These are phyloP conservation scores for Limnodromus scolopaceus DNA, from an alignment of 2,797 vertebrate genomes.

Conservation along the genomic window DNA sequence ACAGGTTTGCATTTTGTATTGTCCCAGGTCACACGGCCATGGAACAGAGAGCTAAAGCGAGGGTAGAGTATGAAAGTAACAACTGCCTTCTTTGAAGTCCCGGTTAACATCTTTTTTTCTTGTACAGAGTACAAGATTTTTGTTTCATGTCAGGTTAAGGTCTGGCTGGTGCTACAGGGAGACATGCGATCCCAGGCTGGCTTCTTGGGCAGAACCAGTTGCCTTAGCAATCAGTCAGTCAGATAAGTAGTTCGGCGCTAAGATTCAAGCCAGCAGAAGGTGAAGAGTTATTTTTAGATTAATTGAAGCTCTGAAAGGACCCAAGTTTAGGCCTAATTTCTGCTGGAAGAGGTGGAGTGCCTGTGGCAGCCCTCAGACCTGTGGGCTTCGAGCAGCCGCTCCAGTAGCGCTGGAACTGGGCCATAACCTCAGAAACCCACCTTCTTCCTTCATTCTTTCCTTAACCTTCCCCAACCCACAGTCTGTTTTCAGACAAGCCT, in stretches of 20 bases:
- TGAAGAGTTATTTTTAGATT: neutral
- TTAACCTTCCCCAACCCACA: neutral
- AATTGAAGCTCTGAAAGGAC: neutral
- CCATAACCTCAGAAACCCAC: neutral
- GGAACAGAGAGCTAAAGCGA: neutral
- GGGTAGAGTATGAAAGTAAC: neutral
- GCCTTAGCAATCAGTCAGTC: rapidly evolving
- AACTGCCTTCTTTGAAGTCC: neutral
- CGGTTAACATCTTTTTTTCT: rapidly evolving
- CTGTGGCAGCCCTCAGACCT: neutral
- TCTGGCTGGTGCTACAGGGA: neutral
- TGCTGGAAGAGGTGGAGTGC: neutral
- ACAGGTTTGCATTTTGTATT: rapidly evolving
- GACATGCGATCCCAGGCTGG: rapidly evolving
- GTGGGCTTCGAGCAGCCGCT: neutral
- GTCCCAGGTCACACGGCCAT: too few species aligned
- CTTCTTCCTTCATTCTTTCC: neutral
- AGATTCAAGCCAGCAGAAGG: neutral
- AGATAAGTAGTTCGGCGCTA: neutral
- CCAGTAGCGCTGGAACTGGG: neutral
- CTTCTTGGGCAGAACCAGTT: neutral
- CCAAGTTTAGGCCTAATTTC: neutral
- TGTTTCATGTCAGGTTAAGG: neutral
- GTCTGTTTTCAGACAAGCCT: neutral
- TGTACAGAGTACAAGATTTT: neutral